Percentiles rank a stretch among this genome's conserved stretches.
These are phyloP conservation scores for Aratinga solstitialis DNA, from an alignment of 2,797 vertebrate species.

Conservation along the genomic window DNA sequence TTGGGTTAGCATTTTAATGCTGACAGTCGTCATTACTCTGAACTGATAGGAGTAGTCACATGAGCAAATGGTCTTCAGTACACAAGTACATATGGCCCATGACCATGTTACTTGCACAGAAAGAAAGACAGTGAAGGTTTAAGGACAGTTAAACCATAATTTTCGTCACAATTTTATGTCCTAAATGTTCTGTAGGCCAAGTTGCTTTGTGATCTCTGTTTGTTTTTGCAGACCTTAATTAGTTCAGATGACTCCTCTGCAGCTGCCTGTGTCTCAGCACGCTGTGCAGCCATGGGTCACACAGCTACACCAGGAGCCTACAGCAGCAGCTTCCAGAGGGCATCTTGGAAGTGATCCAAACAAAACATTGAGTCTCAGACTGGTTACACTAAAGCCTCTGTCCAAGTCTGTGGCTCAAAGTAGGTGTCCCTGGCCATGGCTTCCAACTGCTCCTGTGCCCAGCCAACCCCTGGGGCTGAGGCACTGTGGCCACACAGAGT, in stretches of 20 bases:
- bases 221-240: background rate
- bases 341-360: background rate
- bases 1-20: background rate
- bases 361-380: background rate
- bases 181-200: background rate
- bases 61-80: background rate
- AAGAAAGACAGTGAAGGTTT: background rate
- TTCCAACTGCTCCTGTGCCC: rapidly evolving
- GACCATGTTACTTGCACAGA: background rate
- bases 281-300: background rate
- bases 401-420: background rate
- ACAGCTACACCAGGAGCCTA: rapidly evolving
- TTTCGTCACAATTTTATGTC: background rate
- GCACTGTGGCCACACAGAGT: rapidly evolving
- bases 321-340: background rate
- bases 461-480: background rate
- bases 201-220: background rate
- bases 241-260: background rate
- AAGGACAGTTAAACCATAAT: constrained; percentile 14
- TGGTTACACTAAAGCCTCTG: background rate
- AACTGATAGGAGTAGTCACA: background rate
- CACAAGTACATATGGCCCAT: background rate
- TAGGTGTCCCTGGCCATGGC: background rate
- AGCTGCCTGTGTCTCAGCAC: background rate
- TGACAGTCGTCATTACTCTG: background rate